phyloP scores from a whole-genome alignment of 2,797 vertebrate species.

The Fundulus diaphanus region DNA sequence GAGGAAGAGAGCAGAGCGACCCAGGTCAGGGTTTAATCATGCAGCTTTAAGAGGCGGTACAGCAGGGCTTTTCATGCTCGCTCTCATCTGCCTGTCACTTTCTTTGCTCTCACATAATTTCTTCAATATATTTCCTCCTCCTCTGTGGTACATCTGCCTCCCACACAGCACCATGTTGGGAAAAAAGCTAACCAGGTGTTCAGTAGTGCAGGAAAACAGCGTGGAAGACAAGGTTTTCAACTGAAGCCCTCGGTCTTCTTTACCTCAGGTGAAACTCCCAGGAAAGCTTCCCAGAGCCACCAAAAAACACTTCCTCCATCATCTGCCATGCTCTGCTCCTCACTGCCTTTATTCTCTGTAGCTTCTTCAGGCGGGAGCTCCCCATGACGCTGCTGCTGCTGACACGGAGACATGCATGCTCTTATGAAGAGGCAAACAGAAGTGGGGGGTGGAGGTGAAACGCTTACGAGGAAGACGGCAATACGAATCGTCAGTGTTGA shows the following conservation, averaged over 20 bases:
- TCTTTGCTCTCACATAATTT: neutral
- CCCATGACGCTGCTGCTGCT: conserved; percentile 46
- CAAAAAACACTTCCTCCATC: conserved; percentile 64
- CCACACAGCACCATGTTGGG: neutral
- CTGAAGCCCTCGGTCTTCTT: conserved; percentile 36
- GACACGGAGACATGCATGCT: conserved; percentile 67
- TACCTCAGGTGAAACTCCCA: conserved; percentile 74
- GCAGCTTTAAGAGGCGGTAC: neutral
- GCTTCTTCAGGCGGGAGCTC: conserved; percentile 50
- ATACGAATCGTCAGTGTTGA: too few species aligned
- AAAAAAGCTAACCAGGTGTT: neutral
- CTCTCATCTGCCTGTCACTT: neutral
- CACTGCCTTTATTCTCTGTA: conserved; percentile 28
- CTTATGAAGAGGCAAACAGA: conserved; percentile 40
- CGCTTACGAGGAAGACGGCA: neutral
- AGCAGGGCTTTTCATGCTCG: neutral
- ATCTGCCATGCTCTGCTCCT: conserved; percentile 53
- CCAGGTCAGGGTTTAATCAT: conserved; percentile 17
- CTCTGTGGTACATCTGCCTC: neutral
- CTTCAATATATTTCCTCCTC: neutral
- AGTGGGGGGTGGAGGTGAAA: neutral
- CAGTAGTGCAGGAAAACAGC: conserved; percentile 9
- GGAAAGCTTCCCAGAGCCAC: conserved; percentile 82
- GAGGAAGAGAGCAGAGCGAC: conserved; percentile 34
- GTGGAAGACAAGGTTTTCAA: conserved; percentile 12